These are phyloP conservation scores for Aphrocallistes beatrix DNA, from an alignment of 37 sponge, comb jelly and placozoan genomes.

Conservation along the genomic window DNA sequence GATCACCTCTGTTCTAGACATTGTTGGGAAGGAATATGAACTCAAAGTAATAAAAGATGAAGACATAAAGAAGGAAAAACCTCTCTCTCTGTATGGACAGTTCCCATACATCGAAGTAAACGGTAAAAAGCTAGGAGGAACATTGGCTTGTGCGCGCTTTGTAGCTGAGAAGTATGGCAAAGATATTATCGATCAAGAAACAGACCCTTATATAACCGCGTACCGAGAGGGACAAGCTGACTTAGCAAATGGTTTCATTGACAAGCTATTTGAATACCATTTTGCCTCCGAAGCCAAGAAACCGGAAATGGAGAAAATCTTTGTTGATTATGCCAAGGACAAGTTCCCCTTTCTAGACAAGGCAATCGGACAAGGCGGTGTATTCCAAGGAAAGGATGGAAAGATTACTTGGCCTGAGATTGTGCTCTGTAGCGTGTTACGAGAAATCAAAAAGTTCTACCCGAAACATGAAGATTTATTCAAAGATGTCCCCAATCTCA, in stretches of 20 bases:
- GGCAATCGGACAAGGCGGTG: not conserved
- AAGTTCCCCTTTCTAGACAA: slow-evolving; percentile 21
- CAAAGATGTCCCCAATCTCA: not conserved
- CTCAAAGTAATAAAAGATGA: not conserved
- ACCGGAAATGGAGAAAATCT: slow-evolving; percentile 29
- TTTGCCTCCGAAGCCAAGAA: slow-evolving; percentile 33
- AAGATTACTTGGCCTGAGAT: slow-evolving; percentile 12
- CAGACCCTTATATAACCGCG: slow-evolving; percentile 36
- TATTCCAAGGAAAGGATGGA: not conserved
- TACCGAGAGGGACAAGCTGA: too few species aligned
- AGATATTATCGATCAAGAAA: slow-evolving; percentile 20
- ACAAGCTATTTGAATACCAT: not conserved
- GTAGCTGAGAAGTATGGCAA: slow-evolving; percentile 39
- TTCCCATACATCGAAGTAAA: slow-evolving; percentile 41
- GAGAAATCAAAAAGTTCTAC: not conserved
- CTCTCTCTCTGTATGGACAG: slow-evolving; percentile 28
- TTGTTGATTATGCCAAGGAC: slow-evolving; percentile 11
- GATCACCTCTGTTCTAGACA: not conserved
- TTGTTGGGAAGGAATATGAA: not conserved
- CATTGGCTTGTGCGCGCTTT: slow-evolving; percentile 20
- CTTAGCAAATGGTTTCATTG: slow-evolving; percentile 22
- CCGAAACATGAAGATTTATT: not conserved
- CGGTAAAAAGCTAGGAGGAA: slow-evolving; percentile 33
- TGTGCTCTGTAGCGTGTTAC: not conserved
- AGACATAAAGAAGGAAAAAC: slow-evolving; percentile 31